Base-by-base conservation (phyloP, 2,113 vertebrate species). In the Carassius auratus region DNA sequence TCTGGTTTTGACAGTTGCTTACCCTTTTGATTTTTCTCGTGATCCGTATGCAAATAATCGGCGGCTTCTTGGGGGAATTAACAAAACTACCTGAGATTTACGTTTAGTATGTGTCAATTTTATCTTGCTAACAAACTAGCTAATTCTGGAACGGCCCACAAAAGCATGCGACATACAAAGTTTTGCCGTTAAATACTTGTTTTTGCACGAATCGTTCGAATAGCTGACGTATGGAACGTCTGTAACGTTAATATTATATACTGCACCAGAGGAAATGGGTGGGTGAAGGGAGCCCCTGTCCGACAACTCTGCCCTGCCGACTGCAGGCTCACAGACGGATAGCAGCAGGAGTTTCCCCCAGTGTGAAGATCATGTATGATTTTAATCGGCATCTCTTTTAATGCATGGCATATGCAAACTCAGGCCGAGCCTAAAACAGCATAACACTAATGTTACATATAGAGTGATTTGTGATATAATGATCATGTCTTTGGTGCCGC, bases 231-330 rank as follows among this genome's bases (percentile, higher is more conserved):
- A 42, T 69, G 64, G 64, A 73, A 74, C 42, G 45, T 33, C 38
- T 83, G 10, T 17, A 33, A 38, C 36, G 36, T 38, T 38, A 38
- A 77, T 45, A 84, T 62, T 21, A 62, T 66, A 69, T 69, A 33
- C 73, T 84, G 68, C 62, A 76, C 61, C 3, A 17, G 62, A 85
- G 77, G 83, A 86, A 86, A 86, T 82, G 82, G 85, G 85, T 71
- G 85, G 85, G 80, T 73, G 85, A 80, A 76, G 74, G 84, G 81
- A 86, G 57, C 12, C 76, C 19, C 48, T 83, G 73, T 85, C 73
- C 68, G 38, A 77, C 38, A 64, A 14, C 36, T 45, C 19, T 52
- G 48, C 52, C n/a, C 66, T 48, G 45, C 26, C 80, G 45, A 48
- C 55, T 57, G 50, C 33, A 81, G 36, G 23, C 76, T 74, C 15